Evolutionary conservation across 2,888 invertebrate species (phyloP), one percentile per base, ranked within the genome.

Genomic region (Melolontha melolontha): DNA sequence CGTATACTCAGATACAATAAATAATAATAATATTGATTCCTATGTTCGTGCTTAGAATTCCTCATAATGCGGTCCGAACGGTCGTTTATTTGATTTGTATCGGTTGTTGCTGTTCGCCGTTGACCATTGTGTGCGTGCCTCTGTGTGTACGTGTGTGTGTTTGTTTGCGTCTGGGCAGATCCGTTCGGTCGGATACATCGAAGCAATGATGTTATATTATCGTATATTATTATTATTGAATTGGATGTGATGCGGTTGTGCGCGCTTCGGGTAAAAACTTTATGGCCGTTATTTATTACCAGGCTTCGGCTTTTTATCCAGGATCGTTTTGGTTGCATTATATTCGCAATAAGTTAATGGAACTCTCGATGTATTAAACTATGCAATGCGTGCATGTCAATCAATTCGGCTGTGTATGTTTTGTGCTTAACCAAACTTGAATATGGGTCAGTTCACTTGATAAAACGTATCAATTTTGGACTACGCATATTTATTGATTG

Each of bases 1-100:
- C 75, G 75, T 76, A 78, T 76, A 79, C 79, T 77, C 78, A 78
- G 78, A 80, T 79, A 79, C 77, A 73, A 81, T 81, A 81, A 81
- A 81, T 80, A 79, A 80, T 80, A 76, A 34, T 34, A 34, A 8
- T 34, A 34, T 34, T 80, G 80, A 80, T 79, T 75, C 76, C 71
- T 72, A 67, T 69, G 72, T 69, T 73, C 74, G 75, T 75, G 75
- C 75, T 72, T 74, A 72, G 75, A 73, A 76, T 76, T 76, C 75
- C 73, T 75, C 73, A 74, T 72, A 74, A 73, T 75, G 75, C 74
- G 73, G 71, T 74, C 34, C 8, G 34, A 6, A 72, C 67, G 74
- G 75, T 78, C 79, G 78, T 78, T 79, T 78, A 78, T 79, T 79
- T 79, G 79, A 79, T 79, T 79, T 79, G 79, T 79, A 73, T 75